Evolutionary conservation across 2,888 invertebrate genomes (phyloP).

Genomic region (Alsophila aescularia): DNA sequence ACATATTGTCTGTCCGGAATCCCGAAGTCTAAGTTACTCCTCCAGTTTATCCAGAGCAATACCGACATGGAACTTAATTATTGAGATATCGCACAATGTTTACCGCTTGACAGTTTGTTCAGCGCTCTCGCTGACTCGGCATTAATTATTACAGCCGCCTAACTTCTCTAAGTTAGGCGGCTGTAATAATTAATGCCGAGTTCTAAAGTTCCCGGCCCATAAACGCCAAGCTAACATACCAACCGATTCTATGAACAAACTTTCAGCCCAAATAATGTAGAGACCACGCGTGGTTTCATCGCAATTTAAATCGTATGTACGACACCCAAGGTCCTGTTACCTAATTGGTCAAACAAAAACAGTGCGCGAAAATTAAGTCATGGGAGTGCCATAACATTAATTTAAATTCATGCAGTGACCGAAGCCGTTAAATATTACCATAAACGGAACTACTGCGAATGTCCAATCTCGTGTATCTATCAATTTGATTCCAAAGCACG

Average conservation of each 20-base stretch:
- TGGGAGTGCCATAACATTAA: conserved; percentile 30
- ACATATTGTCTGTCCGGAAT: neutral
- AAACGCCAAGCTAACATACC: conserved; percentile 50
- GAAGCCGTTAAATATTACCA: conserved; percentile 45
- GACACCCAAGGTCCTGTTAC: conserved; percentile 5
- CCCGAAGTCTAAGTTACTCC: conserved; percentile 8
- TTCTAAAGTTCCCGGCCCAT: conserved; percentile 50
- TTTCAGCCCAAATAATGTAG: conserved; percentile 34
- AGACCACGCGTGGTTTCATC: conserved; percentile 10
- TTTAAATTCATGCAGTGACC: conserved; percentile 43
- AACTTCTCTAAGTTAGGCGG: conserved; percentile 49
- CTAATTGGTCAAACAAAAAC: neutral
- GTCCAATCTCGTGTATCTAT: conserved; percentile 33
- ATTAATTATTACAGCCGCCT: conserved; percentile 51
- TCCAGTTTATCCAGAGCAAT: conserved; percentile 17
- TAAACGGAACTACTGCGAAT: conserved; percentile 44
- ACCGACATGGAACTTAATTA: conserved; percentile 55
- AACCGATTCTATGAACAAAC: conserved; percentile 45
- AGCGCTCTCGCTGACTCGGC: conserved; percentile 49
- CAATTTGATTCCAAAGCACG: conserved; percentile 38
- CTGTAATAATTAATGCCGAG: conserved; percentile 54
- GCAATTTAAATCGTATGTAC: conserved; percentile 27
- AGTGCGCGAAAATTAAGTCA: conserved; percentile 32
- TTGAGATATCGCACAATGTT: conserved; percentile 64
- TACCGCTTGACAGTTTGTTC: conserved; percentile 58